phyloP scores from a whole-genome alignment of 2,888 invertebrate species.

The Noctuana brunneofusca region DNA sequence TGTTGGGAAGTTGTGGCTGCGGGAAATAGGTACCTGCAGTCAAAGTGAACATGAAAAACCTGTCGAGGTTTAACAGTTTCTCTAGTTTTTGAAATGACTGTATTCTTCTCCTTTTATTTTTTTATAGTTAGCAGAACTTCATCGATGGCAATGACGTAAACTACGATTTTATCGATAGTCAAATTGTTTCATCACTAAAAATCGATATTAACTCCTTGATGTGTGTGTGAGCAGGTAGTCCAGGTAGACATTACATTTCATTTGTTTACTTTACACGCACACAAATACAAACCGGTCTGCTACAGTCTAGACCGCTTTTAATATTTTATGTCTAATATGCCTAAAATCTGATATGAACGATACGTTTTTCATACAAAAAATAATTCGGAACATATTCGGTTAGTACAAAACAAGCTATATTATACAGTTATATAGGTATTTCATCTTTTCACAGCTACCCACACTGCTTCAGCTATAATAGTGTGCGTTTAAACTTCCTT shows the following conservation, averaged over 20 bases:
- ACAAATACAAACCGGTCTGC: conserved; percentile 5
- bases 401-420: background rate
- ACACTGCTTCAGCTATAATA: too few relatives aligned
- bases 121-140: too few relatives aligned
- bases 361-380: background rate
- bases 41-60: too few relatives aligned
- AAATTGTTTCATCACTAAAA: background rate
- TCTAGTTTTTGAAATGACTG: too few relatives aligned
- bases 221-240: background rate
- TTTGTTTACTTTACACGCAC: background rate
- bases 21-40: too few relatives aligned
- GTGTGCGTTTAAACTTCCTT: too few relatives aligned
- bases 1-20: too few relatives aligned
- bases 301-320: conserved; percentile 13
- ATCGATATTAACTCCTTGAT: background rate
- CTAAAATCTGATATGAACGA: background rate
- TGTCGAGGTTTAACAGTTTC: too few relatives aligned
- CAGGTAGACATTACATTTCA: background rate
- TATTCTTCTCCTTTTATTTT: too few relatives aligned
- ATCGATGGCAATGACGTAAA: too few relatives aligned
- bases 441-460: too few relatives aligned
- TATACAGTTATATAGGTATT: too few relatives aligned
- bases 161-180: background rate
- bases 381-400: background rate
- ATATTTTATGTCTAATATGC: background rate